Conservation (phyloP, 2,113 vertebrate species). For the Microcebus jonahi region DNA sequence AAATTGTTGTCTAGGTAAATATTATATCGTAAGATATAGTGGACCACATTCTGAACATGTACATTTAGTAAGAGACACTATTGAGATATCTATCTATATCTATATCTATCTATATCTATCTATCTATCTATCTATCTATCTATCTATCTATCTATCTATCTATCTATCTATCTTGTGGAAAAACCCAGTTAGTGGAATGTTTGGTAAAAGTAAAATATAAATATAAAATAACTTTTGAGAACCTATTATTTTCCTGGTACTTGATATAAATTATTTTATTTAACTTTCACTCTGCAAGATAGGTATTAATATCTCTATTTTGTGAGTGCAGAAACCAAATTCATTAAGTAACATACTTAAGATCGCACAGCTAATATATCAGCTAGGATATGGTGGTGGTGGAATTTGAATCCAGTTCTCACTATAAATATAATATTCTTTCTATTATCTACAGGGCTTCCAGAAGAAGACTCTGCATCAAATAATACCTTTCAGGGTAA, state of each 20-base stretch:
- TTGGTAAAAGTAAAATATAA: constrained; percentile 4
- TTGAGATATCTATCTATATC: background rate
- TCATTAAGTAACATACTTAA: background rate
- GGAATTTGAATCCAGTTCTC: background rate
- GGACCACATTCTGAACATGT: background rate
- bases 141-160: too few species aligned
- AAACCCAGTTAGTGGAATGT: background rate
- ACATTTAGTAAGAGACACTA: background rate
- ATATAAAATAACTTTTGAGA: constrained; percentile 38
- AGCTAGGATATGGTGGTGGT: background rate
- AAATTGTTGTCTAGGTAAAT: background rate
- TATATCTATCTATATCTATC: too few species aligned
- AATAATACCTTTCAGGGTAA: background rate
- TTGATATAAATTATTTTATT: background rate
- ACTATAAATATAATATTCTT: background rate
- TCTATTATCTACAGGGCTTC: background rate
- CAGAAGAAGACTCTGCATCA: background rate
- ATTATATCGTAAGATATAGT: background rate
- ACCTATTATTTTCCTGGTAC: background rate
- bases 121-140: too few species aligned
- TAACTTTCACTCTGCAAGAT: constrained; percentile 7
- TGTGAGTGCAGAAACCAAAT: background rate
- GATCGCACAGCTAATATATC: background rate
- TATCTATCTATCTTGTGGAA: background rate
- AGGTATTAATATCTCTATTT: background rate